These are phyloP conservation scores for Cotesia chilonis DNA, from an alignment of 1,140 invertebrate species.

Conservation along the genomic window DNA sequence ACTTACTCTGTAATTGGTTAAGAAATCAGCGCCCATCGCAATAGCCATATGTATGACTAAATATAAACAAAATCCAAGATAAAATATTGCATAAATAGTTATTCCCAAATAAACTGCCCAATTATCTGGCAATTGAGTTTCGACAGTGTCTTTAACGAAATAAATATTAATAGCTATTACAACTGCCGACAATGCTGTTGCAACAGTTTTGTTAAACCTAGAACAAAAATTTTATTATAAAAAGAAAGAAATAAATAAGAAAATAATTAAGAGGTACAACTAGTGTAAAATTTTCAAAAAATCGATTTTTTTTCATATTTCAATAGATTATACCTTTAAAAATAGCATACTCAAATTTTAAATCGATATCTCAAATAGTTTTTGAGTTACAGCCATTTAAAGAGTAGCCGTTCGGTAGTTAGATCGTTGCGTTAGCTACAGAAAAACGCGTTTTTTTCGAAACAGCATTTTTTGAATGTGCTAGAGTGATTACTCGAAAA, in stretches of 20 bases:
- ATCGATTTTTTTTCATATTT: too few species aligned
- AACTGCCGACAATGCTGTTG: constrained; percentile 72
- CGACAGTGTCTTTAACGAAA: constrained; percentile 76
- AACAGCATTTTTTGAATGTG: too few species aligned
- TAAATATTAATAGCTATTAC: constrained; percentile 86
- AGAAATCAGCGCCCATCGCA: constrained; percentile 69
- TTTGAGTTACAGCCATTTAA: too few species aligned
- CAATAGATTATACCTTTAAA: too few species aligned
- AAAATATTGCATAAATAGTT: constrained; percentile 70
- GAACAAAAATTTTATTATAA: constrained; percentile 48
- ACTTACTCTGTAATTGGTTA: constrained; percentile 55
- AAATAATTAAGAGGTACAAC: too few species aligned
- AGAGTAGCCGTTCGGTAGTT: too few species aligned
- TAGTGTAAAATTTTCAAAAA: too few species aligned
- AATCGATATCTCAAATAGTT: too few species aligned
- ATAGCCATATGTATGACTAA: constrained; percentile 76
- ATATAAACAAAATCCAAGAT: constrained; percentile 78
- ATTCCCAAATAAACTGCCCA: constrained; percentile 69
- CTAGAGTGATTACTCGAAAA: too few species aligned
- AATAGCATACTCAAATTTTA: too few species aligned
- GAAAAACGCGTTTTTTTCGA: too few species aligned
- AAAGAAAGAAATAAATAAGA: constrained; percentile 24
- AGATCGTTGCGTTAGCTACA: too few species aligned
- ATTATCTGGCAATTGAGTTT: constrained; percentile 62
- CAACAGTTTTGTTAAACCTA: constrained; percentile 75